phyloP scores from a whole-genome alignment of 2,797 vertebrate species.

The Phataginus tricuspis region DNA sequence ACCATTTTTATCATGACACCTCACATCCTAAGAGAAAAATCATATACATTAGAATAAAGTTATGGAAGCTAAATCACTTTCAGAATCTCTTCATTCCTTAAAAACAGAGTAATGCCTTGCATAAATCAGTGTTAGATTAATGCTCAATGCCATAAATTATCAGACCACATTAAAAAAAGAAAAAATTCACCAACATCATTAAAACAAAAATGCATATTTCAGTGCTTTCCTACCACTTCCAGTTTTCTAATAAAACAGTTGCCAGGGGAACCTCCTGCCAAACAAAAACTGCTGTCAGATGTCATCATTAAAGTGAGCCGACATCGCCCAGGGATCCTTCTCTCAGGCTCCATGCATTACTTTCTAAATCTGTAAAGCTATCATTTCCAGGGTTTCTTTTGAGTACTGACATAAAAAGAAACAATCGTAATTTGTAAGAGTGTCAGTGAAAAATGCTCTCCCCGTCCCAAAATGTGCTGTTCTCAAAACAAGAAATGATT shows the following conservation, averaged over 20 bases:
- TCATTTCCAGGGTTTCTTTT: conserved; percentile 60
- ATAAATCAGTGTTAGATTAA: conserved; percentile 3
- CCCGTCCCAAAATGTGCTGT: background rate
- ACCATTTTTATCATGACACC: background rate
- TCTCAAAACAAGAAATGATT: conserved; percentile 11
- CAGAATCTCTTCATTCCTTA: background rate
- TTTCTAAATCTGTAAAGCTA: conserved; percentile 63
- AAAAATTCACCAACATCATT: background rate
- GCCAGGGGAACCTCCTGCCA: conserved; percentile 56
- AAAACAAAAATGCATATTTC: conserved; percentile 35
- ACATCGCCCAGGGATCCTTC: background rate
- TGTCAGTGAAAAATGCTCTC: background rate
- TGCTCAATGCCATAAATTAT: background rate
- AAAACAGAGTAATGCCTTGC: background rate
- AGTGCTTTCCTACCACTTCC: conserved; percentile 1
- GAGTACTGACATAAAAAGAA: conserved; percentile 69
- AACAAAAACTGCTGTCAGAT: conserved; percentile 61
- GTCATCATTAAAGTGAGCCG: conserved; percentile 52
- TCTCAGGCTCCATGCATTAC: background rate
- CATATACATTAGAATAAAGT: background rate
- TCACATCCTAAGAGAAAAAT: background rate
- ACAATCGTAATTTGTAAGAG: conserved; percentile 55
- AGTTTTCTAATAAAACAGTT: conserved; percentile 58
- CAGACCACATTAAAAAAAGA: background rate
- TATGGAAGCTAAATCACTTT: background rate